phyloP scores from a whole-genome alignment of 1,140 invertebrate species.

The Ceratosolen solmsi region DNA sequence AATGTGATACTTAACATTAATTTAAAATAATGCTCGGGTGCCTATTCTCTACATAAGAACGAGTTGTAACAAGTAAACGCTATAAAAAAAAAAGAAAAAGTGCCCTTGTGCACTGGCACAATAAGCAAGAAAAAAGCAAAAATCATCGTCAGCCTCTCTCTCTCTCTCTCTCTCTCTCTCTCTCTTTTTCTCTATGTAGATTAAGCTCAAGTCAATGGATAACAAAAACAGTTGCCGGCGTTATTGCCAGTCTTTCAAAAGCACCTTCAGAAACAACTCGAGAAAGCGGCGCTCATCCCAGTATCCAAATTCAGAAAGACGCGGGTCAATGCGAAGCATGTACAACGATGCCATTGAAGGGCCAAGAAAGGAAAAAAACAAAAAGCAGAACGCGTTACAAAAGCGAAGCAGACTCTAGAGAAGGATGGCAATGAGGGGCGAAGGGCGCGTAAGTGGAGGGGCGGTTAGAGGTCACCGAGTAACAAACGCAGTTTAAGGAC shows the following conservation, averaged over 20 bases:
- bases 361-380: not conserved
- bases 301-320: not conserved
- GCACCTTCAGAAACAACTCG: not conserved
- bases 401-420: not conserved
- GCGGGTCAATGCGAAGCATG: not conserved
- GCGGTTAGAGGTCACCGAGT: conserved; percentile 29
- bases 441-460: not conserved
- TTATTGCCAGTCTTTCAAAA: too few species aligned
- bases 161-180: too few species aligned
- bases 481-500: conserved; percentile 55
- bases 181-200: too few species aligned
- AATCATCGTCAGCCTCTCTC: too few species aligned
- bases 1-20: not conserved
- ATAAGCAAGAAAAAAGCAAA: not conserved
- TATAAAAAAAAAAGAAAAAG: too few species aligned
- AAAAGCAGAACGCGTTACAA: not conserved
- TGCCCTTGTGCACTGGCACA: not conserved
- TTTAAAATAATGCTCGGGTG: not conserved
- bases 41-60: not conserved
- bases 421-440: too few species aligned
- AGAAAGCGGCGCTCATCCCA: not conserved
- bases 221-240: too few species aligned
- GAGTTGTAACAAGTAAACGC: not conserved
- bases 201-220: too few species aligned
- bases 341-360: not conserved